Conservation (phyloP, 2,797 vertebrate species). For the Gadopsis marmoratus region DNA sequence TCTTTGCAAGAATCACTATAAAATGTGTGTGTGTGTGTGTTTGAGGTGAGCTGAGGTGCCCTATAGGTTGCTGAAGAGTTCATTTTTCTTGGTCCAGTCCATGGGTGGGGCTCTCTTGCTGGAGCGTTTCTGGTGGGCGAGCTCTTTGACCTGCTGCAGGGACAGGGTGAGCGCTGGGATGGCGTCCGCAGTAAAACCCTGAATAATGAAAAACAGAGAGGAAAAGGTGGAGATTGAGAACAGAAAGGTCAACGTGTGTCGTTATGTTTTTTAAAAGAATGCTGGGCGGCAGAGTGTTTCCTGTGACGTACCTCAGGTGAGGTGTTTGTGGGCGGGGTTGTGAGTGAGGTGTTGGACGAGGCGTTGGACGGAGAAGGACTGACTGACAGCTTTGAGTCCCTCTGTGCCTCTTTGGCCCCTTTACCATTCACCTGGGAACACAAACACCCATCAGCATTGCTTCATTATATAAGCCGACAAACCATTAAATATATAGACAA, state of each 20-base stretch:
- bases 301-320: constrained; percentile 77
- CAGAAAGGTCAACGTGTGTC: no score
- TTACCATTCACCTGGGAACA: constrained; percentile 78
- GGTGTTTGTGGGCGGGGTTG: constrained; percentile 71
- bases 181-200: constrained; percentile 63
- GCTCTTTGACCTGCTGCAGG: constrained; percentile 93
- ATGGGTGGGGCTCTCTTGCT: constrained; percentile 94
- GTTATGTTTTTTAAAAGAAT: neutral
- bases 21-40: constrained; percentile 28
- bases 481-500: neutral
- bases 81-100: constrained; percentile 99
- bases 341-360: constrained; percentile 81
- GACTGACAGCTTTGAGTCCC: constrained; percentile 79
- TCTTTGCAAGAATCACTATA: constrained; percentile 34
- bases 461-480: neutral
- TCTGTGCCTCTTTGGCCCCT: constrained; percentile 63
- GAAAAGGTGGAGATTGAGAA: neutral
- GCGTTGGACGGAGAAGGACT: constrained; percentile 84
- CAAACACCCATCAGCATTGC: constrained; percentile 25
- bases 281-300: neutral
- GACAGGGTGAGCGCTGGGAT: constrained; percentile 89
- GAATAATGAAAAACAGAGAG: neutral
- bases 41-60: constrained; percentile 24
- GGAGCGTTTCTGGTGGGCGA: constrained; percentile 93
- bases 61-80: constrained; percentile 97